phyloP scores from a whole-genome alignment of 2,797 vertebrate genomes.

The Falco berigora region DNA sequence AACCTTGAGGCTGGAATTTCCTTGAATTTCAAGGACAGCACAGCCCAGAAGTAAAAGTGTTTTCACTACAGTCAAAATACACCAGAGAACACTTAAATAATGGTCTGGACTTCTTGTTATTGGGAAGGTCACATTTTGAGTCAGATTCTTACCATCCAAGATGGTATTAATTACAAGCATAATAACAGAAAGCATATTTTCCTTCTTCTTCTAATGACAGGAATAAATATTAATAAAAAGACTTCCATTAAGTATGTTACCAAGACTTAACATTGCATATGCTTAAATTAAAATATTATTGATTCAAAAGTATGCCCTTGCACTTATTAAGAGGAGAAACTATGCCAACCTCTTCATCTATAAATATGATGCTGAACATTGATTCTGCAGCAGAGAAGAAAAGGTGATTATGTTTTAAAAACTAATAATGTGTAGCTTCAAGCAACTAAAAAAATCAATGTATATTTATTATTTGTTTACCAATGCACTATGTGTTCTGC shows the following conservation, averaged over 20 bases:
- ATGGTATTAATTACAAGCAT: neutral
- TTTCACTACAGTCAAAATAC: neutral
- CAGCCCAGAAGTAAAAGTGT: neutral
- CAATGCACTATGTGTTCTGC: neutral
- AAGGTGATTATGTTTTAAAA: neutral
- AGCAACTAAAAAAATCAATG: neutral
- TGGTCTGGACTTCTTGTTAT: neutral
- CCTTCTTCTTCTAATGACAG: neutral
- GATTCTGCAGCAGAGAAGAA: neutral
- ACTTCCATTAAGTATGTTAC: neutral
- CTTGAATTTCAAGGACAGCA: neutral
- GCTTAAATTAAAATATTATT: neutral
- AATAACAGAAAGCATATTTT: neutral
- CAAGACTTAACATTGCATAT: neutral
- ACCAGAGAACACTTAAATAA: neutral
- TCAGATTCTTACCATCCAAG: neutral
- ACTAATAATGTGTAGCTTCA: neutral
- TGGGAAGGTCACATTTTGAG: neutral
- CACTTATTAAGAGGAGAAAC: neutral
- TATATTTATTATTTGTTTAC: neutral
- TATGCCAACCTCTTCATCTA: neutral
- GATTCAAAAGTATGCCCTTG: neutral
- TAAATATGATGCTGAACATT: neutral
- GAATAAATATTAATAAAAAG: neutral
- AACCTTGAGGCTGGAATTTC: neutral